Evolutionary conservation across 2,888 invertebrate species (phyloP).

Genomic region (Clusia tigrina): DNA sequence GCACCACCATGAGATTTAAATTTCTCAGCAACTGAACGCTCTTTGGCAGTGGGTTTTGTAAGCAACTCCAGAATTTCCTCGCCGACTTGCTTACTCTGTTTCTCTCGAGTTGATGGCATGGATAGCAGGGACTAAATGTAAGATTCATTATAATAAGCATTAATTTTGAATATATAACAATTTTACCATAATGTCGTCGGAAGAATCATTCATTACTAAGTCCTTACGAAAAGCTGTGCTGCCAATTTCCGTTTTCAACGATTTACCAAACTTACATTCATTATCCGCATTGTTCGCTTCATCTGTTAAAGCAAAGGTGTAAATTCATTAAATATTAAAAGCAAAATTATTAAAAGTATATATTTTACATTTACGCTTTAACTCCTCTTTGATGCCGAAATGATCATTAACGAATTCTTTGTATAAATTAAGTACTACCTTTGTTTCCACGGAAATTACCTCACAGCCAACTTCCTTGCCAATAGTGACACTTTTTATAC

Average conservation of each 20-base stretch:
- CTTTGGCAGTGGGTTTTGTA: conserved; percentile 96
- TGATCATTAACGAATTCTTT: conserved; percentile 60
- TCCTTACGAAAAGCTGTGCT: conserved; percentile 46
- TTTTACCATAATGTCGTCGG: conserved; percentile 75
- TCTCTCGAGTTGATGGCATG: conserved; percentile 88
- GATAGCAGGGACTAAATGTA: conserved; percentile 55
- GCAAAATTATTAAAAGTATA: too few relatives aligned
- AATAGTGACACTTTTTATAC: conserved; percentile 61
- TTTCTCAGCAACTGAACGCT: conserved; percentile 91
- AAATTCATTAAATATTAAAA: too few relatives aligned
- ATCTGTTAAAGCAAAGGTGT: conserved; percentile 54
- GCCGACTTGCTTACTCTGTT: conserved; percentile 92
- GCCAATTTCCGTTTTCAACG: conserved; percentile 46
- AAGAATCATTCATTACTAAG: conserved; percentile 62
- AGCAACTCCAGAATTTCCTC: conserved; percentile 94
- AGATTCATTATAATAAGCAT: conserved; percentile 7
- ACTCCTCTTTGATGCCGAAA: conserved; percentile 61
- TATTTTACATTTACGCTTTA: conserved; percentile 67
- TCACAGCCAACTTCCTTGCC: conserved; percentile 61
- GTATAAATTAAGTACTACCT: conserved; percentile 54
- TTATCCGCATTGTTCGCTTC: conserved; percentile 48
- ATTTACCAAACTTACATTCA: conserved; percentile 46
- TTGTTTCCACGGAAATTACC: conserved; percentile 60
- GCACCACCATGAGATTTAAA: conserved; percentile 96
- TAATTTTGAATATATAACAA: conserved; percentile 7